phyloP scores from a whole-genome alignment of 92 coral and sea anemone genomes.

The Porites cylindrica region DNA sequence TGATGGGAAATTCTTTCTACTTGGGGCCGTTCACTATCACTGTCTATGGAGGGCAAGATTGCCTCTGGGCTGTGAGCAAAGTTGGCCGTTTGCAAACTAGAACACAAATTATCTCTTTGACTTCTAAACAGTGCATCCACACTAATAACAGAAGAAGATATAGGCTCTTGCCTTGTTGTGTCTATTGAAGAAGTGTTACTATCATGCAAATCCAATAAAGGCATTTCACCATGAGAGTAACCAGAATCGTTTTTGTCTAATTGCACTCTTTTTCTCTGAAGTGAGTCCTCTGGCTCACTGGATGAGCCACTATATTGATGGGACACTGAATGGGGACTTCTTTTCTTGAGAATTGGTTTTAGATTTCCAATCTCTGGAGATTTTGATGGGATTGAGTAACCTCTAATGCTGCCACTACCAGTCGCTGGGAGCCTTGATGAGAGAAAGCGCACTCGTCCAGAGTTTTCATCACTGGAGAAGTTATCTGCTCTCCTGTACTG shows the following conservation, averaged over 20 bases:
- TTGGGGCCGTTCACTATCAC: background rate
- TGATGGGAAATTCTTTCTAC: conserved; percentile 7
- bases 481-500: background rate
- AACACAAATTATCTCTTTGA: background rate
- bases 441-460: conserved; percentile 86
- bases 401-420: conserved; percentile 61
- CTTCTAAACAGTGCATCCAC: conserved; percentile 22
- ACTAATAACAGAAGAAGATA: background rate
- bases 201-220: background rate
- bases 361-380: conserved; percentile 46
- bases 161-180: background rate
- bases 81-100: background rate
- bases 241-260: conserved; percentile 18
- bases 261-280: background rate
- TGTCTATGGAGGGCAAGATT: background rate
- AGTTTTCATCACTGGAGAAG: conserved; percentile 78
- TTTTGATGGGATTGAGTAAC: conserved; percentile 13
- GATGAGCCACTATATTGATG: conserved; percentile 57
- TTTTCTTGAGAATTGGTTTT: conserved; percentile 87
- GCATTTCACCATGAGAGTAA: conserved; percentile 7
- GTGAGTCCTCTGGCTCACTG: conserved; percentile 62
- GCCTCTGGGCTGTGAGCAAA: background rate
- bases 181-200: background rate
- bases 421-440: conserved; percentile 96
- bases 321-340: conserved; percentile 17